Evolutionary conservation across 2,888 invertebrate species (phyloP).

Genomic region (Cheilosia soror): DNA sequence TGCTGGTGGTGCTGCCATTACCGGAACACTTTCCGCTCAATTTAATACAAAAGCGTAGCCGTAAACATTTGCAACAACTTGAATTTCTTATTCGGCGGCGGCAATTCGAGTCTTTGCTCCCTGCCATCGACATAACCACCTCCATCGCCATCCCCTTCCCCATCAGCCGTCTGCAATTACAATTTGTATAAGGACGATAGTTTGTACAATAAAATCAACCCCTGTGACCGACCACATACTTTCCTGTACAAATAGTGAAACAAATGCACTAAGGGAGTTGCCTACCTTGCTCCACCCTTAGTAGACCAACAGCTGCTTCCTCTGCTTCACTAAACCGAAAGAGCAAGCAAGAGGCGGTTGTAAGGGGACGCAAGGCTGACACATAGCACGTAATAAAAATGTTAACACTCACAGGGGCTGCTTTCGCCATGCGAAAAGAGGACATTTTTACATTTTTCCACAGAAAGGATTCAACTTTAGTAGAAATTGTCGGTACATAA

Average conservation of each 20-base stretch:
- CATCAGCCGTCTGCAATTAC: slow-evolving; percentile 58
- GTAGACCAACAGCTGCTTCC: slow-evolving; percentile 11
- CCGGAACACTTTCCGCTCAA: slow-evolving; percentile 71
- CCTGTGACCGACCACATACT: slow-evolving; percentile 52
- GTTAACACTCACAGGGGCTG: slow-evolving; percentile 60
- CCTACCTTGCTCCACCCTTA: slow-evolving; percentile 34
- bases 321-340: slow-evolving; percentile 52
- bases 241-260: slow-evolving; percentile 51
- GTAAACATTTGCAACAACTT: slow-evolving; percentile 66
- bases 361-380: slow-evolving; percentile 21
- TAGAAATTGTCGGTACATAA: slow-evolving; percentile 73
- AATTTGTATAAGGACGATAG: slow-evolving; percentile 71
- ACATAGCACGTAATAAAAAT: slow-evolving; percentile 74
- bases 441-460: slow-evolving; percentile 65
- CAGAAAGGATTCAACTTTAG: slow-evolving; percentile 72
- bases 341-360: not conserved
- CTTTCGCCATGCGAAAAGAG: slow-evolving; percentile 45
- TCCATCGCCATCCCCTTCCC: not conserved
- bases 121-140: not conserved
- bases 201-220: slow-evolving; percentile 70
- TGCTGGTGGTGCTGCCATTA: slow-evolving; percentile 22
- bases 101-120: not conserved
- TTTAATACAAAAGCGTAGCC: slow-evolving; percentile 68
- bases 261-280: slow-evolving; percentile 54
- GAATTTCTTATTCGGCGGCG: slow-evolving; percentile 54